Evolutionary conservation across 2,113 vertebrate species (phyloP).

Genomic region (Alexandromys fortis): DNA sequence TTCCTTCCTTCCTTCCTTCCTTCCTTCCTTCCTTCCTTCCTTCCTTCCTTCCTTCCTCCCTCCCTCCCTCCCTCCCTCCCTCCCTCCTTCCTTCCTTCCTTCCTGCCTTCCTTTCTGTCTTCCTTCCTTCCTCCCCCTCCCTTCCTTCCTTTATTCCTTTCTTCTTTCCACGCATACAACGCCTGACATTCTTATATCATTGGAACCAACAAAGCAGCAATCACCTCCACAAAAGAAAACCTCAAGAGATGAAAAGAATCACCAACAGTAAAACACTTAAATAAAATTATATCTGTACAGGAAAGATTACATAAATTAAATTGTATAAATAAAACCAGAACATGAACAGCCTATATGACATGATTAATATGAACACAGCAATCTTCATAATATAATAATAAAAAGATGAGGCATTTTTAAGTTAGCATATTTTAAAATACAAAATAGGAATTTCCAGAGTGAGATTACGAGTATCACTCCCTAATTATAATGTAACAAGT

Average conservation of each 20-base stretch:
- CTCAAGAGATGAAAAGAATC: background rate
- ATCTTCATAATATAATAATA: background rate
- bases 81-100: too few relatives aligned
- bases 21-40: background rate
- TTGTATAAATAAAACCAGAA: background rate
- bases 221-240: background rate
- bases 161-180: background rate
- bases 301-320: background rate
- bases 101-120: too few relatives aligned
- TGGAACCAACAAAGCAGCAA: background rate
- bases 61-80: fast-evolving
- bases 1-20: too few relatives aligned
- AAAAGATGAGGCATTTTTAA: background rate
- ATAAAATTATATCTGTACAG: background rate
- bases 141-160: background rate
- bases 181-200: background rate
- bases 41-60: background rate
- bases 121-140: too few relatives aligned
- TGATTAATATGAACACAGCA: background rate
- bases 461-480: background rate
- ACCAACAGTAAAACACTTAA: background rate
- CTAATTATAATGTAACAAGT: background rate
- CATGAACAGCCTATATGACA: background rate
- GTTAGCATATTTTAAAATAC: background rate
- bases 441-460: background rate